Evolutionary conservation across 1,140 invertebrate species (phyloP).

Genomic region (Drosophila aff.): DNA sequence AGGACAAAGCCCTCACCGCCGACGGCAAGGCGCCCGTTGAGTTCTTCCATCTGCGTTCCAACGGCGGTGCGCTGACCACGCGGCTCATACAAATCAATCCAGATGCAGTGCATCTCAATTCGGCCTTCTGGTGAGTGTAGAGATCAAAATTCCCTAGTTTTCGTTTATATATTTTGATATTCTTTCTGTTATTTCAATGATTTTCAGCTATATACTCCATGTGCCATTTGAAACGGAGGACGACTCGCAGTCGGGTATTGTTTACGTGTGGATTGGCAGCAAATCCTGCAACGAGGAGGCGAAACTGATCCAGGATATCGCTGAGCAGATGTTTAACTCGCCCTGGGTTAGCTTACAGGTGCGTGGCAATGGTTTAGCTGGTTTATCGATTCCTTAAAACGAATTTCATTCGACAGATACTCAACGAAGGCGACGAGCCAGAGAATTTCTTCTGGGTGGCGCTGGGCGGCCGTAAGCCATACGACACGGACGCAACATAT

Average conservation of each 20-base stretch:
- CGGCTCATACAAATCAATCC: slow-evolving; percentile 95
- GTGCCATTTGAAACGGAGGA: slow-evolving; percentile 97
- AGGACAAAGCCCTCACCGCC: slow-evolving; percentile 86
- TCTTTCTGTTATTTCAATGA: background rate
- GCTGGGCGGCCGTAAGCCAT: slow-evolving; percentile 96
- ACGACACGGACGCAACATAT: slow-evolving; percentile 96
- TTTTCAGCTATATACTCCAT: slow-evolving; percentile 95
- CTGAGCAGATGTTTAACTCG: slow-evolving; percentile 96
- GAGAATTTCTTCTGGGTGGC: slow-evolving; percentile 99
- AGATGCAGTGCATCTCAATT: slow-evolving; percentile 92
- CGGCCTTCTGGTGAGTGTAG: slow-evolving; percentile 91
- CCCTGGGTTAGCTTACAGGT: slow-evolving; percentile 94
- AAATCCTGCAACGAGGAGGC: slow-evolving; percentile 95
- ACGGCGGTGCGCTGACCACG: slow-evolving; percentile 97
- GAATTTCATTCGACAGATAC: slow-evolving; percentile 86
- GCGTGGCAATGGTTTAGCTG: background rate
- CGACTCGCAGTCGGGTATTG: slow-evolving; percentile 94
- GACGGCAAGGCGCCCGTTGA: slow-evolving; percentile 90
- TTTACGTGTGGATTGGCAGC: slow-evolving; percentile 98
- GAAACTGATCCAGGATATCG: slow-evolving; percentile 95
- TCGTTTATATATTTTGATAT: background rate
- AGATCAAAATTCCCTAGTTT: background rate
- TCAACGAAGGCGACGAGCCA: slow-evolving; percentile 99
- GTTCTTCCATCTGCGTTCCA: slow-evolving; percentile 97
- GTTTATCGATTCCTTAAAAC: background rate